phyloP scores from a whole-genome alignment of 1,140 invertebrate genomes.

The Scaptomyza pallida region DNA sequence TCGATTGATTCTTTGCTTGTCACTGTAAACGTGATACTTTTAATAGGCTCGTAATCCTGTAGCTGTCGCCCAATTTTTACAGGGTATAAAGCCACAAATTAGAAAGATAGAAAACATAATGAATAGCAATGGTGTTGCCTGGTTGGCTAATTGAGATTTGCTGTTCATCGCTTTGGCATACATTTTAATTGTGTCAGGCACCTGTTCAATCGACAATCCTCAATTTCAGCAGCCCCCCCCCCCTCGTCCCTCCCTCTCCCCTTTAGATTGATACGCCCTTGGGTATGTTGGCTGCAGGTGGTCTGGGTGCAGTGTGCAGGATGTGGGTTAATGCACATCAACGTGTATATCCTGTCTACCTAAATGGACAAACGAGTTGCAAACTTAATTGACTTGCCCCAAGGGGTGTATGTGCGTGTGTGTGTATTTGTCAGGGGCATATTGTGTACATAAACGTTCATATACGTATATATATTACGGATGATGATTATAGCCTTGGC shows the following conservation, averaged over 20 bases:
- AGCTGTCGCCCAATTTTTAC: too few species aligned
- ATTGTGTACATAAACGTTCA: not conserved
- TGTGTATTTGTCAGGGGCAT: not conserved
- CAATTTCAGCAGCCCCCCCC: not conserved
- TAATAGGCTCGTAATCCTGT: too few species aligned
- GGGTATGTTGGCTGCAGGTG: not conserved
- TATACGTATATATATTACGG: not conserved
- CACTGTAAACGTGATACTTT: too few species aligned
- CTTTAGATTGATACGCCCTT: constrained; percentile 8
- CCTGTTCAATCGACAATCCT: constrained; percentile 21
- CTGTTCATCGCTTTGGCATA: constrained; percentile 34
- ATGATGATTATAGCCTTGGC: not conserved
- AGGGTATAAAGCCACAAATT: too few species aligned
- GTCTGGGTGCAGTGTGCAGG: constrained; percentile 2
- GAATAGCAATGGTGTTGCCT: constrained; percentile 1
- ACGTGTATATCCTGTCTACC: constrained; percentile 19
- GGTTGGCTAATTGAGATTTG: constrained; percentile 54
- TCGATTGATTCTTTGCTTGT: too few species aligned
- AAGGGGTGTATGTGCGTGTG: not conserved
- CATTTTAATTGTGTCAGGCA: constrained; percentile 52
- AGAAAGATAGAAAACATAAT: too few species aligned
- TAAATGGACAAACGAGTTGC: constrained; percentile 9
- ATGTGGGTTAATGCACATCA: constrained; percentile 52
- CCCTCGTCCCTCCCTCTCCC: too few species aligned
- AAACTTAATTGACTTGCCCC: constrained; percentile 10